Base-by-base conservation (phyloP, 1,140 invertebrate genomes). In the Campoletis sonorensis region DNA sequence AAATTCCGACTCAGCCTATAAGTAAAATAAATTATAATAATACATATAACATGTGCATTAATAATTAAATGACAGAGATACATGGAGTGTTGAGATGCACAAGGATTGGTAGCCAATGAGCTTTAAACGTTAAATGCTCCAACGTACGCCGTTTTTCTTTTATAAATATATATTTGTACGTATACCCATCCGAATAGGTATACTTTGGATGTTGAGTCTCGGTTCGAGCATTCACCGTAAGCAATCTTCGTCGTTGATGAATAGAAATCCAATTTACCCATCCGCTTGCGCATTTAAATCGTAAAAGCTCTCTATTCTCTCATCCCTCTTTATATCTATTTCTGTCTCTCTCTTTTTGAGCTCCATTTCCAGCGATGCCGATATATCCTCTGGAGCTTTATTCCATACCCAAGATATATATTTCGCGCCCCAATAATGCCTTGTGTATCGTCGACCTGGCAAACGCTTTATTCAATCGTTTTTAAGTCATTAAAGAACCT, bases 211-310 rank as follows among this genome's bases (percentile, higher is more conserved):
- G 51, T 21, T 54, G 51, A 18, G n/a, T 45, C 18, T 4, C n/a
- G 51, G 2, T 54, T 54, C 16, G n/a, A 54, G 51, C 51, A 54
- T 54, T 54, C 51, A n/a, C 51, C n/a, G 51, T 54, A 54, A 54
- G 51, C 51, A 54, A 54, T 54, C 51, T 54, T 54, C 51, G 16
- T 54, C 51, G 51, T 54, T 54, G 51, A 54, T 54, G 51, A 54
- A 54, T 54, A 18, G n/a, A 54, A 54, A 54, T 54, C 51, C 51
- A 54, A 54, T 54, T 54, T 54, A 54, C 16, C 16, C 51, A 54
- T 54, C 51, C 51, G 51, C 51, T 54, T 54, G 51, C n/a, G 16
- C 51, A 54, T 54, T 54, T 54, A 54, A 54, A 54, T 54, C 51
- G 51, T 54, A 54, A 54, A 54, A 54, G 51, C 51, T 54, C 51